Evolutionary conservation across 2,888 invertebrate species (phyloP).

Genomic region (Cephalotes varians): DNA sequence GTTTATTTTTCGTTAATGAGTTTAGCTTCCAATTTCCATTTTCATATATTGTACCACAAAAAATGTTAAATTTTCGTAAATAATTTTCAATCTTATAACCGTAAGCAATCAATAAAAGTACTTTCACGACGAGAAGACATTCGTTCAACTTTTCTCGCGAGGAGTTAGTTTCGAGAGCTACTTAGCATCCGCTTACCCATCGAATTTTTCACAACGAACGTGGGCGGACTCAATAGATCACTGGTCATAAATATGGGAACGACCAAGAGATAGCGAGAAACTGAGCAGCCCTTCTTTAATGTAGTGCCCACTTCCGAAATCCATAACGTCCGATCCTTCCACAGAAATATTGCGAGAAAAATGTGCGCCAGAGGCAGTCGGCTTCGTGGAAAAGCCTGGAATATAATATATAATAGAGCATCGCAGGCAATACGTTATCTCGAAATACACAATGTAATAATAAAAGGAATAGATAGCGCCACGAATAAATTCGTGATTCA

Average conservation of each 20-base stretch:
- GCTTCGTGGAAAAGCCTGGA: constrained; percentile 37
- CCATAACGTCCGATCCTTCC: constrained; percentile 74
- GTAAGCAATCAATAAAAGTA: constrained; percentile 17
- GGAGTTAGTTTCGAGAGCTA: constrained; percentile 70
- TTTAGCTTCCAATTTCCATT: not conserved
- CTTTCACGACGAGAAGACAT: constrained; percentile 2
- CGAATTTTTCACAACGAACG: constrained; percentile 69
- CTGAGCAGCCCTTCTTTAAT: constrained; percentile 71
- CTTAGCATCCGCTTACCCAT: constrained; percentile 74
- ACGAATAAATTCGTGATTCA: constrained; percentile 17
- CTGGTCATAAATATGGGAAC: constrained; percentile 73
- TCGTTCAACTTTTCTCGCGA: constrained; percentile 34
- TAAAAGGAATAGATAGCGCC: constrained; percentile 39
- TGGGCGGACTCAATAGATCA: constrained; percentile 70
- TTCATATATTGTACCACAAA: constrained; percentile 1
- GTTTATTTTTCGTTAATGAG: not conserved
- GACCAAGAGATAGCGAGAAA: constrained; percentile 36
- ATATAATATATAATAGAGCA: constrained; percentile 48
- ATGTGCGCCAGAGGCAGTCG: constrained; percentile 56
- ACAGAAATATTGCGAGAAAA: constrained; percentile 72
- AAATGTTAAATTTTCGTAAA: constrained; percentile 26
- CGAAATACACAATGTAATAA: constrained; percentile 41
- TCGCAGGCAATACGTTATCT: constrained; percentile 43
- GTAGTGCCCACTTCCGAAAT: constrained; percentile 75
- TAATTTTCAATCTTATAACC: not conserved